A percentile compares a stretch with the other conserved stretches of the same genome.
Conservation (phyloP, 2,888 invertebrate species). For the Acanthoscelides obtectus region DNA sequence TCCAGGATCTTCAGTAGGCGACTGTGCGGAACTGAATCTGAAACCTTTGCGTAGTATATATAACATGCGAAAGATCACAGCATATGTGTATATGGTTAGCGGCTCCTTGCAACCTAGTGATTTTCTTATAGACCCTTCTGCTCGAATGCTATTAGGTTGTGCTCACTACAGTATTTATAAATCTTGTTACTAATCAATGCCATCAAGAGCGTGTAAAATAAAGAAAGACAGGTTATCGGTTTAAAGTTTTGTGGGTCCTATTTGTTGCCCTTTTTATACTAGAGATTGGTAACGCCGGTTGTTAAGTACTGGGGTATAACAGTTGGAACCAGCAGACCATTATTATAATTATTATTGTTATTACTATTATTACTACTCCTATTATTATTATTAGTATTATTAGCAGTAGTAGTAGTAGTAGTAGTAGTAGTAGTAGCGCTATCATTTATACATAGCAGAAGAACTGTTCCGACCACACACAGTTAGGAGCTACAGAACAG, state of each 20-base stretch:
- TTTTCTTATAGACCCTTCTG: too few relatives aligned
- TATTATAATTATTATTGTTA: too few relatives aligned
- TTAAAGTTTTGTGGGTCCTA: slow-evolving; percentile 3
- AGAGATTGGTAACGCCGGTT: not conserved
- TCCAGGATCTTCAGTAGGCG: not conserved
- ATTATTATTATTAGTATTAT: too few relatives aligned
- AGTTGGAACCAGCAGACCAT: not conserved
- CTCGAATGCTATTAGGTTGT: too few relatives aligned
- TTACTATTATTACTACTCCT: too few relatives aligned
- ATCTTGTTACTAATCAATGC: not conserved
- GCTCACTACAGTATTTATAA: too few relatives aligned
- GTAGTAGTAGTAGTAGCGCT: too few relatives aligned
- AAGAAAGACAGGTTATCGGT: slow-evolving; percentile 5
- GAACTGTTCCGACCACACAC: too few relatives aligned
- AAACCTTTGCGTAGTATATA: not conserved
- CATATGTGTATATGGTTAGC: not conserved
- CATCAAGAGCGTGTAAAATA: slow-evolving; percentile 1
- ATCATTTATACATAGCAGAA: too few relatives aligned
- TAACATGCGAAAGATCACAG: not conserved
- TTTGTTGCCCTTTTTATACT: not conserved
- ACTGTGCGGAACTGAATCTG: not conserved
- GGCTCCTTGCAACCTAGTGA: slow-evolving; percentile 1
- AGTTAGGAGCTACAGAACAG: too few relatives aligned
- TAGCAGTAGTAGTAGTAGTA: too few relatives aligned
- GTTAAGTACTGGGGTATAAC: too few relatives aligned